A percentile compares a stretch with the other conserved stretches of the same genome.
These are phyloP conservation scores for Knipowitschia caucasica DNA, from an alignment of 2,797 vertebrate species.

Conservation along the genomic window DNA sequence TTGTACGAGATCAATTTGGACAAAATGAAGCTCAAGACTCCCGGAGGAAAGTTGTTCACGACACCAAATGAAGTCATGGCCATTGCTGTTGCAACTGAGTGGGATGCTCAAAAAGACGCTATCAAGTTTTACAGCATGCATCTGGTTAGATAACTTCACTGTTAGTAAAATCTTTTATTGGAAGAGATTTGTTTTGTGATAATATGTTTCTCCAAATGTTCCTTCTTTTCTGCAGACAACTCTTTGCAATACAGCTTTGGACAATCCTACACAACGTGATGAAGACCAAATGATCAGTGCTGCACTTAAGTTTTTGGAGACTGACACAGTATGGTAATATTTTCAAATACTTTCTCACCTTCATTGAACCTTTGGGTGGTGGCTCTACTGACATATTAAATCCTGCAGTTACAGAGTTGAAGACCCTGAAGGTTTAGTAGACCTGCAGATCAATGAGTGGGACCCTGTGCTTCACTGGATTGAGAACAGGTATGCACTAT, in stretches of 20 bases:
- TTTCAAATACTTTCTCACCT: neutral
- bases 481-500: constrained; percentile 80
- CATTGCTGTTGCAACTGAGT: constrained; percentile 91
- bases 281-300: constrained; percentile 85
- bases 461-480: constrained; percentile 90
- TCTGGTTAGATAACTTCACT: constrained; percentile 73
- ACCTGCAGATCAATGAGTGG: constrained; percentile 94
- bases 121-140: constrained; percentile 97
- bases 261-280: constrained; percentile 89
- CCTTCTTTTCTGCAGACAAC: constrained; percentile 79
- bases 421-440: constrained; percentile 86
- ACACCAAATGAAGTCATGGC: constrained; percentile 90
- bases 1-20: constrained; percentile 94
- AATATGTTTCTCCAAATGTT: neutral
- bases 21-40: constrained; percentile 89
- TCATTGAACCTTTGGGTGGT: neutral
- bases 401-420: constrained; percentile 91
- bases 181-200: neutral
- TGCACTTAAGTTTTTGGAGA: constrained; percentile 91
- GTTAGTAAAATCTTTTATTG: neutral
- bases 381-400: neutral
- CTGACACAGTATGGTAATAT: constrained; percentile 90
- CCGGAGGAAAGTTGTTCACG: constrained; percentile 89
- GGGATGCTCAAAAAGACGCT: constrained; percentile 91
- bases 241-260: constrained; percentile 91